These are phyloP conservation scores for Pholis gunnellus DNA, from an alignment of 2,113 vertebrate species.

Conservation along the genomic window DNA sequence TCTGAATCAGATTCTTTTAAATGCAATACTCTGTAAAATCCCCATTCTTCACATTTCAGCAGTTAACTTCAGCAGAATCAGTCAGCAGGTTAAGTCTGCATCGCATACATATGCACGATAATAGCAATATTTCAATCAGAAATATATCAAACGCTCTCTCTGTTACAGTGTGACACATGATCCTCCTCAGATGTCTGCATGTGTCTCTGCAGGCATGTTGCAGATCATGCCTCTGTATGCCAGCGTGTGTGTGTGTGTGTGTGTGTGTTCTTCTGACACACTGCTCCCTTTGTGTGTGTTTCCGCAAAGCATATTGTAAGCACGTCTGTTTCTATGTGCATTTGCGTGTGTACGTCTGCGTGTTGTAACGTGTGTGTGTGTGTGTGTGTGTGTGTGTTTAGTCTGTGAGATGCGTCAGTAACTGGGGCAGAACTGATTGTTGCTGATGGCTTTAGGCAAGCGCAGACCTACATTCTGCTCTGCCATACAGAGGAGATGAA, in stretches of 20 bases:
- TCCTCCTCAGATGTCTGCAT: conserved; percentile 17
- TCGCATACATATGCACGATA: not conserved
- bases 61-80: no score
- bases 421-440: conserved; percentile 93
- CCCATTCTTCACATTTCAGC: no score
- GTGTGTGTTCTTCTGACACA: conserved; percentile 10
- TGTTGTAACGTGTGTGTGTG: conserved; percentile 46
- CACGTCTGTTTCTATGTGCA: conserved; percentile 25
- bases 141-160: not conserved
- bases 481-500: conserved; percentile 39
- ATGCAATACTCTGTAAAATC: no score
- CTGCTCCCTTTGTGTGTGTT: conserved; percentile 1
- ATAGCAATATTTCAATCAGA: not conserved
- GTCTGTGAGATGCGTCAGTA: conserved; percentile 77
- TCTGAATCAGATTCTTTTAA: no score
- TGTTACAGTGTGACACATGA: not conserved
- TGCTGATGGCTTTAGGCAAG: conserved; percentile 85
- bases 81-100: no score
- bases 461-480: conserved; percentile 85
- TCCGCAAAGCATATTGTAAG: conserved; percentile 41
- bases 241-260: conserved; percentile 5
- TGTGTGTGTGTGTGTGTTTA: conserved; percentile 55
- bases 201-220: conserved; percentile 7
- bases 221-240: conserved; percentile 6
- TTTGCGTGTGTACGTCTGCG: conserved; percentile 17